These are phyloP conservation scores for Lampropteryx suffumata DNA, from an alignment of 2,888 invertebrate species.

Conservation along the genomic window DNA sequence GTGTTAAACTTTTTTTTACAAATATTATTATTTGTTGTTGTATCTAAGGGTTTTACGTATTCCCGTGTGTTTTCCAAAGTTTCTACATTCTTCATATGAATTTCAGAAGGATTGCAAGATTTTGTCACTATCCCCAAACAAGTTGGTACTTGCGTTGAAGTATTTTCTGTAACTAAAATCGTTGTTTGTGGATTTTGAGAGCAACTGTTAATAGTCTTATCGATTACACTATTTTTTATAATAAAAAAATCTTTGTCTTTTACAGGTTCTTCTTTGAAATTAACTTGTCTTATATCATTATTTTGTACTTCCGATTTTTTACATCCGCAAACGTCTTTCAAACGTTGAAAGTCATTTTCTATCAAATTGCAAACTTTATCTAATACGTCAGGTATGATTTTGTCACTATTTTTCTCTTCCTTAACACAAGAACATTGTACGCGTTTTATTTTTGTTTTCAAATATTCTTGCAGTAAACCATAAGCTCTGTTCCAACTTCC, in stretches of 20 bases:
- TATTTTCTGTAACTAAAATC: conserved; percentile 35
- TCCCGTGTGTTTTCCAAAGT: neutral
- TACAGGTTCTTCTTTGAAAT: conserved; percentile 40
- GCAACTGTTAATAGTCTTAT: neutral
- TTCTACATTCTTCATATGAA: conserved; percentile 2
- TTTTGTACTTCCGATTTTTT: conserved; percentile 30
- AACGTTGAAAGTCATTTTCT: conserved; percentile 66
- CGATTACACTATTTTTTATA: neutral
- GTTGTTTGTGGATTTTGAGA: conserved; percentile 33
- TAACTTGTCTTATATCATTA: conserved; percentile 7
- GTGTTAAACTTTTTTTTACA: conserved; percentile 1
- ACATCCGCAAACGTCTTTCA: conserved; percentile 56
- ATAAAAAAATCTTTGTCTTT: conserved; percentile 37
- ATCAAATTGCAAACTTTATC: conserved; percentile 63
- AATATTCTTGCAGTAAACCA: conserved; percentile 68
- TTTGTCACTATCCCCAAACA: conserved; percentile 44
- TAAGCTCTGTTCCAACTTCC: conserved; percentile 71
- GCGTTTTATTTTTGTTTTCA: conserved; percentile 68
- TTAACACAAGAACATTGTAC: conserved; percentile 57
- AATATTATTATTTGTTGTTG: neutral
- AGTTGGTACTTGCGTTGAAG: conserved; percentile 46
- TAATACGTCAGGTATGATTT: conserved; percentile 53
- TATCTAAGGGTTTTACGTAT: neutral
- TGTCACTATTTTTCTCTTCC: conserved; percentile 39
- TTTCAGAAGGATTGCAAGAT: conserved; percentile 47